Evolutionary conservation across 1,140 invertebrate genomes (phyloP).

Genomic region (Limonius californicus): DNA sequence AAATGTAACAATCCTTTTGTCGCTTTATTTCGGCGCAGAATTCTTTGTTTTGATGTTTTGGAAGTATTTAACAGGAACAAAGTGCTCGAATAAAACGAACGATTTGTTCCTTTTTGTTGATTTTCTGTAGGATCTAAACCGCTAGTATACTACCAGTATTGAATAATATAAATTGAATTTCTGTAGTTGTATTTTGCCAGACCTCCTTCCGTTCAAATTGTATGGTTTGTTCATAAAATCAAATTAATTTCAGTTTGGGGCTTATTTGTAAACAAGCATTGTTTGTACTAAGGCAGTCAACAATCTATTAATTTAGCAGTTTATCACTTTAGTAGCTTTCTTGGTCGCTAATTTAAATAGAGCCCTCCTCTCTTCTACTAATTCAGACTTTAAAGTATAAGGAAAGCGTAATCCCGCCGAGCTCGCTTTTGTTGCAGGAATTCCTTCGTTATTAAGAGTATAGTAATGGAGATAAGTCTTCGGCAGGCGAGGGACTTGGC

Average conservation of each 20-base stretch:
- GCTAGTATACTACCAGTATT: no score
- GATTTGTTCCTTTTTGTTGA: no score
- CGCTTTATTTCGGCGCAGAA: neutral
- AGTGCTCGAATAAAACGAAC: no score
- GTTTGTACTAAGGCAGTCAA: constrained; percentile 19
- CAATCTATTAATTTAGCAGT: constrained; percentile 30
- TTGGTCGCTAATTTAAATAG: constrained; percentile 33
- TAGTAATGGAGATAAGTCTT: constrained; percentile 23
- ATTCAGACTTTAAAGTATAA: constrained; percentile 23
- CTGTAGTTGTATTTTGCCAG: no score
- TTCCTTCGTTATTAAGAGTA: constrained; percentile 30
- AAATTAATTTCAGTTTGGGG: neutral
- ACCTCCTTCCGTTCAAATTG: no score
- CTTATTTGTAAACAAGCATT: constrained; percentile 1
- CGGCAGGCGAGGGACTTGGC: neutral
- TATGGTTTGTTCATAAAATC: neutral
- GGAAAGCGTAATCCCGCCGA: constrained; percentile 22
- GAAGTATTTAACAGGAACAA: no score
- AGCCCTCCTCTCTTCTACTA: constrained; percentile 23
- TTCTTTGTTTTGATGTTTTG: neutral
- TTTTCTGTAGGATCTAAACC: no score
- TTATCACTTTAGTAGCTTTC: constrained; percentile 24
- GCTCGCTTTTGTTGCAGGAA: constrained; percentile 26
- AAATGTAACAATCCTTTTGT: constrained; percentile 11
- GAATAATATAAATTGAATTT: no score